A percentile compares a stretch with the other conserved stretches of the same genome.
phyloP scores from a whole-genome alignment of 2,113 vertebrate species.

The Actenoides lindsayi region DNA sequence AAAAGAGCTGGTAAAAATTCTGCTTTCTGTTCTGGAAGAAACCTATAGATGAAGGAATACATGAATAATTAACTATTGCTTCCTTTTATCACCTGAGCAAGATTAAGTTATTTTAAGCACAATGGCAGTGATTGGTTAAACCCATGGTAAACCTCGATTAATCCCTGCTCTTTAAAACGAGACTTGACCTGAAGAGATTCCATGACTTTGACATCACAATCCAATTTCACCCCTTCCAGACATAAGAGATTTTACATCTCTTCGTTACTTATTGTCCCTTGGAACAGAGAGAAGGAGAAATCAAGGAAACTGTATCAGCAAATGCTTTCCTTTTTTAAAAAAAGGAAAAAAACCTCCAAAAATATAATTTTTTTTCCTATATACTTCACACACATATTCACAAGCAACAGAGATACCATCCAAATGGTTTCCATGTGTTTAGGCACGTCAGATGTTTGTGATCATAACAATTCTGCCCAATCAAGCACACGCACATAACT shows the following conservation, averaged over 20 bases:
- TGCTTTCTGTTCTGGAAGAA: not conserved
- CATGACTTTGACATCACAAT: conserved; percentile 64
- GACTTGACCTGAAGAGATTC: conserved; percentile 59
- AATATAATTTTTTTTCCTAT: not conserved
- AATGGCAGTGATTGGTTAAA: conserved; percentile 32
- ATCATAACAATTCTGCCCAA: not conserved
- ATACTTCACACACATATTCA: not conserved
- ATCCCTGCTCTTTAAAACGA: conserved; percentile 53
- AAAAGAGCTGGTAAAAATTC: not conserved
- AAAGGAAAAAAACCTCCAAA: not conserved
- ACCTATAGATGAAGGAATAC: not conserved
- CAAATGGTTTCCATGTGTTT: not conserved
- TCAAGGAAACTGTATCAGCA: not conserved
- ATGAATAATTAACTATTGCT: not conserved
- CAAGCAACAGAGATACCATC: not conserved
- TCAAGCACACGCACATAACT: not conserved
- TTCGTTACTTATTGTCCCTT: not conserved
- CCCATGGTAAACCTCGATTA: conserved; percentile 30
- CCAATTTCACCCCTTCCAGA: conserved; percentile 41
- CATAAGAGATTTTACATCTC: not conserved
- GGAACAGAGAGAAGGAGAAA: not conserved
- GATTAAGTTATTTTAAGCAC: conserved; percentile 55
- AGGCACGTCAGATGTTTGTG: not conserved
- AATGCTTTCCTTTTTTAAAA: not conserved
- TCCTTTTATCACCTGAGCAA: not conserved